These are phyloP conservation scores for Polydrusus tereticollis DNA, from an alignment of 2,888 invertebrate species.

Conservation along the genomic window DNA sequence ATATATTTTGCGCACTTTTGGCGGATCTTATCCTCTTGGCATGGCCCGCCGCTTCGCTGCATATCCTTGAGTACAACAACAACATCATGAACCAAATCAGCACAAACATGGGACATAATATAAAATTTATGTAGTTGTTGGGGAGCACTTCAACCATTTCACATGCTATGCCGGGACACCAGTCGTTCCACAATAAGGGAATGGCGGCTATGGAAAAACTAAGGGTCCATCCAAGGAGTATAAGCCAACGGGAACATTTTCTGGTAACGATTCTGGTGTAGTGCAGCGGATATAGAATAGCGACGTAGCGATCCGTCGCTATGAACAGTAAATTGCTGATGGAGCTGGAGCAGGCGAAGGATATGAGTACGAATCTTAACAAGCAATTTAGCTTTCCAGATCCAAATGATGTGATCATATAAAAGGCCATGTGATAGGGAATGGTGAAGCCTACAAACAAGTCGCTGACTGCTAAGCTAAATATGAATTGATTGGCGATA, in stretches of 20 bases:
- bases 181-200: slow-evolving; percentile 85
- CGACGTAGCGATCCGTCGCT: slow-evolving; percentile 84
- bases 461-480: slow-evolving; percentile 84
- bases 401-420: slow-evolving; percentile 73
- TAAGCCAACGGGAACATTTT: slow-evolving; percentile 73
- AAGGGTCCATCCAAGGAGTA: slow-evolving; percentile 77
- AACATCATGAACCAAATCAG: slow-evolving; percentile 83
- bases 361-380: slow-evolving; percentile 79
- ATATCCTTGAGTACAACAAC: slow-evolving; percentile 82
- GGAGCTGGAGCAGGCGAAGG: slow-evolving; percentile 83
- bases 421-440: slow-evolving; percentile 84
- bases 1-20: slow-evolving; percentile 70
- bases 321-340: slow-evolving; percentile 84
- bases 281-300: slow-evolving; percentile 83
- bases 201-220: slow-evolving; percentile 77
- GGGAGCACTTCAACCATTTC: slow-evolving; percentile 77
- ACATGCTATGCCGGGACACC: slow-evolving; percentile 71
- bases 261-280: slow-evolving; percentile 84
- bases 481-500: slow-evolving; percentile 83
- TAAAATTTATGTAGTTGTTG: slow-evolving; percentile 64
- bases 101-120: slow-evolving; percentile 79
- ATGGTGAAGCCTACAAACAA: slow-evolving; percentile 82
- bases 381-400: slow-evolving; percentile 75
- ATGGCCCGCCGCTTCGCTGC: slow-evolving; percentile 82
- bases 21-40: slow-evolving; percentile 76